Evolutionary conservation across 23 tunicate species (phyloP).

Genomic region (Aplidium turbinatum): DNA sequence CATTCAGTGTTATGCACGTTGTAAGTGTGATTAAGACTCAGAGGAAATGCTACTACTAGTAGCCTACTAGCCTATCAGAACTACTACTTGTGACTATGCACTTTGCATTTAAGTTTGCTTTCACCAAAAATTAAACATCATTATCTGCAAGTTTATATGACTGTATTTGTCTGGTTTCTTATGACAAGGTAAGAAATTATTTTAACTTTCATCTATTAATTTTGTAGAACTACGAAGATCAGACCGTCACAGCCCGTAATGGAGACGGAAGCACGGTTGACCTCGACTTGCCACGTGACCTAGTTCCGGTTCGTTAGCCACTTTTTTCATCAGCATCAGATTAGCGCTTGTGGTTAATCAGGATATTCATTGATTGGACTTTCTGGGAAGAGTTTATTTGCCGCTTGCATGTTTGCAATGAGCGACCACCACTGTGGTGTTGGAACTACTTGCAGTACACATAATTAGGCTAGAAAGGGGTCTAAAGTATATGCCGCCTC

Average conservation of each 20-base stretch:
- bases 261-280: conserved; percentile 61
- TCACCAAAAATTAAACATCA: too few species aligned
- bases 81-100: too few species aligned
- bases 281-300: conserved; percentile 47
- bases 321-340: not conserved
- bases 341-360: not conserved
- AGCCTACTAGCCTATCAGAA: too few species aligned
- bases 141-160: too few species aligned
- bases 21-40: conserved; percentile 57
- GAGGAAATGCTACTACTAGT: too few species aligned
- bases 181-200: too few species aligned
- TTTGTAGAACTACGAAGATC: conserved; percentile 77
- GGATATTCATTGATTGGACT: not conserved
- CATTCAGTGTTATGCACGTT: conserved; percentile 82
- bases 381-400: not conserved
- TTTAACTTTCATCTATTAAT: too few species aligned
- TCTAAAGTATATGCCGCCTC: too few species aligned
- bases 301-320: conserved; percentile 39
- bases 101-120: too few species aligned
- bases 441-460: not conserved
- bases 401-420: not conserved
- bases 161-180: too few species aligned
- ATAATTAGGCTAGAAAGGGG: too few species aligned
- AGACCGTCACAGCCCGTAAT: conserved; percentile 64
- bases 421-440: too few species aligned